Evolutionary conservation across 2,113 vertebrate species (phyloP).

Genomic region (Salvelinus fontinalis): DNA sequence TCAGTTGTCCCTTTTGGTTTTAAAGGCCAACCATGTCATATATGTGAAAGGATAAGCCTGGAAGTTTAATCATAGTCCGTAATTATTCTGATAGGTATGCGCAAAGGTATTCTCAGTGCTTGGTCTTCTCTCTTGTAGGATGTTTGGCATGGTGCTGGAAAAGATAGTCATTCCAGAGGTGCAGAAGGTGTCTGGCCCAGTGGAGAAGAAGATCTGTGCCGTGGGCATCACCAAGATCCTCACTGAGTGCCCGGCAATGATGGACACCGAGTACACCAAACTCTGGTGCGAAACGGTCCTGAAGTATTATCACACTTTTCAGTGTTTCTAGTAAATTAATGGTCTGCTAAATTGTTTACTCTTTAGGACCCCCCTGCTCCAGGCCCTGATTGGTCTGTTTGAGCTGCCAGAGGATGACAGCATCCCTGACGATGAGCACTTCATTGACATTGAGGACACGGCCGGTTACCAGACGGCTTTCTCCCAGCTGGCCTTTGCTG

Average conservation of each 20-base stretch:
- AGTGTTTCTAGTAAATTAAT: background rate
- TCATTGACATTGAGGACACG: conserved; percentile 97
- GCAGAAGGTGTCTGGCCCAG: conserved; percentile 93
- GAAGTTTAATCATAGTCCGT: too few species aligned
- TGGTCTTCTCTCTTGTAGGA: conserved; percentile 70
- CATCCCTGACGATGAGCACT: conserved; percentile 96
- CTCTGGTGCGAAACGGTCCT: conserved; percentile 79
- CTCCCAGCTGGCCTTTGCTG: conserved; percentile 95
- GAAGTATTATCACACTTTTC: background rate
- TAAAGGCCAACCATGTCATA: too few species aligned
- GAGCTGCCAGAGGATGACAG: conserved; percentile 96
- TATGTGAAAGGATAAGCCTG: too few species aligned
- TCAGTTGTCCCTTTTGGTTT: too few species aligned
- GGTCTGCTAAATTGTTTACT: background rate
- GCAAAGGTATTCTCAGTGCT: background rate
- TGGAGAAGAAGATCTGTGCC: conserved; percentile 98
- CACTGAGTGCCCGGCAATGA: conserved; percentile 96
- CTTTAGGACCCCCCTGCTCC: conserved; percentile 88
- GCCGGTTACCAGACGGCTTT: conserved; percentile 97
- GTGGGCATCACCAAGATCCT: conserved; percentile 95
- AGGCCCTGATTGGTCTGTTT: conserved; percentile 95
- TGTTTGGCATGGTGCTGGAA: conserved; percentile 99
- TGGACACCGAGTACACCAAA: conserved; percentile 97
- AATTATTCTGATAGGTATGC: too few species aligned
- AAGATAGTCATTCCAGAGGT: conserved; percentile 98